phyloP scores from a whole-genome alignment of 2,888 invertebrate species.

The Scaptomyza flava region DNA sequence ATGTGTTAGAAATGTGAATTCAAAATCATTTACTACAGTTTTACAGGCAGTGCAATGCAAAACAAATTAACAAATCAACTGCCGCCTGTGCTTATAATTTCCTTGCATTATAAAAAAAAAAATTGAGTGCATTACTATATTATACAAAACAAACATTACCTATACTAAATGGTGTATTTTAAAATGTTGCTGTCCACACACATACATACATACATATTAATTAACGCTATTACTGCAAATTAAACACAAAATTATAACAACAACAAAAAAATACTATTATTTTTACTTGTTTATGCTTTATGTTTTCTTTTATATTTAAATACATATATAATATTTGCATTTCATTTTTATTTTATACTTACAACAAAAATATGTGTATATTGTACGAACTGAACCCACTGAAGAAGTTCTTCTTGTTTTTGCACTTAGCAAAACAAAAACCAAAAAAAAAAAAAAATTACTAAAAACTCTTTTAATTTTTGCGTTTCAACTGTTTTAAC shows the following conservation, averaged over 20 bases:
- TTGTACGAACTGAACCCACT: constrained; percentile 77
- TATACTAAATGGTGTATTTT: constrained; percentile 62
- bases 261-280: constrained; percentile 42
- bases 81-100: constrained; percentile 54
- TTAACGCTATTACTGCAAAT: constrained; percentile 51
- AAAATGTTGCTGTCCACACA: constrained; percentile 74
- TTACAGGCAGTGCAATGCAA: constrained; percentile 21
- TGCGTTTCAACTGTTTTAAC: constrained; percentile 60
- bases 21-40: constrained; percentile 20
- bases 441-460: constrained; percentile 29
- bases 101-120: constrained; percentile 24
- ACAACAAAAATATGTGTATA: constrained; percentile 43
- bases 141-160: constrained; percentile 25
- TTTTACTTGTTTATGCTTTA: constrained; percentile 59
- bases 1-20: constrained; percentile 24
- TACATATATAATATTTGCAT: constrained; percentile 56
- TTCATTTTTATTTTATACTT: constrained; percentile 72
- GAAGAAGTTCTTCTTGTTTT: constrained; percentile 74
- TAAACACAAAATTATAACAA: constrained; percentile 20
- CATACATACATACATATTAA: constrained; percentile 40
- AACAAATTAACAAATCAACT: constrained; percentile 14
- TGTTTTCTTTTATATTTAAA: constrained; percentile 49
- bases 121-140: constrained; percentile 34
- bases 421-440: constrained; percentile 67
- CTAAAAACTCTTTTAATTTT: constrained; percentile 45